Conservation (phyloP, 2,113 vertebrate genomes). For the Porphyrio hochstetteri region DNA sequence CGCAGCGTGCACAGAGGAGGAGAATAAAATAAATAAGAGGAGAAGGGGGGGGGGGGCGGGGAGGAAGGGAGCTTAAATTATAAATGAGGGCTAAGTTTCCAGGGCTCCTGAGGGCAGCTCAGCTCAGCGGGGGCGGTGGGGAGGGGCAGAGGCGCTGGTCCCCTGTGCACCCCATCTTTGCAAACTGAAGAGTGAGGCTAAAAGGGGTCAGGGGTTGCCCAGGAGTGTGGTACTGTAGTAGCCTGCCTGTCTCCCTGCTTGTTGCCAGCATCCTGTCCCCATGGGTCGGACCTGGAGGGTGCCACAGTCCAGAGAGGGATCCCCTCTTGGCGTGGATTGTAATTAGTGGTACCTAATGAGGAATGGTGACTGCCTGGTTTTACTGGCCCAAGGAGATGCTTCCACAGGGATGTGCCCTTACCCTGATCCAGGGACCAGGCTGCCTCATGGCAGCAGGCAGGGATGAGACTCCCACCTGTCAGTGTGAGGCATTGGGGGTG, state of each 20-base stretch:
- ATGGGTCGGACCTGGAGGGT: not conserved
- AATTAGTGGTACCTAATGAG: not conserved
- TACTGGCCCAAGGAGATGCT: not conserved
- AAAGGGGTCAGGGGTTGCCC: not conserved
- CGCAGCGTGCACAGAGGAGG: not conserved
- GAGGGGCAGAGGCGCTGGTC: not conserved
- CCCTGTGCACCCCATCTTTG: not conserved
- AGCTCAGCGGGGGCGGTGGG: not conserved
- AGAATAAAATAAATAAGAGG: conserved; percentile 55
- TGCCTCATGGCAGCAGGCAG: not conserved
- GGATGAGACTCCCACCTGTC: rapidly evolving
- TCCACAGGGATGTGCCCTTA: not conserved
- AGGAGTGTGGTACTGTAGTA: rapidly evolving
- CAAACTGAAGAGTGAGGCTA: not conserved
- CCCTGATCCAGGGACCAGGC: rapidly evolving
- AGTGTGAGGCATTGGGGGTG: rapidly evolving
- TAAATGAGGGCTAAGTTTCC: conserved; percentile 61
- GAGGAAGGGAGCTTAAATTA: conserved; percentile 49
- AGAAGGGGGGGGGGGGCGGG: conserved; percentile 20
- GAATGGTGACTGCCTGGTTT: not conserved
- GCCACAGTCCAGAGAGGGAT: not conserved
- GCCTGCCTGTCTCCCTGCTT: not conserved
- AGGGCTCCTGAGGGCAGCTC: not conserved
- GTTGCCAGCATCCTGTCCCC: not conserved
- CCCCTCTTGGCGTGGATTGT: not conserved